Base-by-base conservation (phyloP, 2,797 vertebrate genomes). In the Crypturellus tataupa region DNA sequence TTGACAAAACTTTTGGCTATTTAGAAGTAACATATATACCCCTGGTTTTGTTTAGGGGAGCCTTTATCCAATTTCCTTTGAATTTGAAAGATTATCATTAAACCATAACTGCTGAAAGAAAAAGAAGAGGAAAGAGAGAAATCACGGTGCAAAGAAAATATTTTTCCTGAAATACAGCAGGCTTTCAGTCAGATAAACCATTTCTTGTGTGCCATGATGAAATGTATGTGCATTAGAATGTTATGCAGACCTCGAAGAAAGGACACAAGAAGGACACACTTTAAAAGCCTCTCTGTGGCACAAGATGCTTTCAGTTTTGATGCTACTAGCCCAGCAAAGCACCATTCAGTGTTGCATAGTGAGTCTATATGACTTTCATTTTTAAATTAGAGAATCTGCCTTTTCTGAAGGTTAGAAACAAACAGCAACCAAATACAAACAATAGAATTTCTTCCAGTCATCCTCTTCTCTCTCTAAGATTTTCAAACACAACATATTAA, bases 101-200 rank as follows among this genome's bases (percentile, higher is more conserved):
- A 77, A 5, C 42, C 12, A n/a, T 56, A 2, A 7, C 29, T 35
- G 35, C 7, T 16, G 35, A 67, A 76, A 63, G 14, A 20, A 70
- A 67, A 80, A 63, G 2, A 37, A 58, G 6, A 2, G 1, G 1
- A 2, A 49, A 53, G 65, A n/a, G 29, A 5, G 7, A 67, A 70
- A 68, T 0, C 0, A 2, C 2, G 3, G 2, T 27, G 11, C 9
- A 19, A 27, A 68, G 56, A 80, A 83, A 1, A 5, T 7, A 47
- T 62, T 10, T 59, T 46, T 49, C 8, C 9, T 79, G 58, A 85
- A 72, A 55, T 49, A 31, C 2, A 75, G 7, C 8, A 62, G 13
- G 3, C 27, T 70, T 18, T 0, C 2, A 60, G 62, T 19, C 2
- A 47, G 72, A 83, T 40, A 47, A 53, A 60, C 64, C 7, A 29